Base-by-base conservation (phyloP, 2,113 vertebrate genomes). In the Uria aalge region DNA sequence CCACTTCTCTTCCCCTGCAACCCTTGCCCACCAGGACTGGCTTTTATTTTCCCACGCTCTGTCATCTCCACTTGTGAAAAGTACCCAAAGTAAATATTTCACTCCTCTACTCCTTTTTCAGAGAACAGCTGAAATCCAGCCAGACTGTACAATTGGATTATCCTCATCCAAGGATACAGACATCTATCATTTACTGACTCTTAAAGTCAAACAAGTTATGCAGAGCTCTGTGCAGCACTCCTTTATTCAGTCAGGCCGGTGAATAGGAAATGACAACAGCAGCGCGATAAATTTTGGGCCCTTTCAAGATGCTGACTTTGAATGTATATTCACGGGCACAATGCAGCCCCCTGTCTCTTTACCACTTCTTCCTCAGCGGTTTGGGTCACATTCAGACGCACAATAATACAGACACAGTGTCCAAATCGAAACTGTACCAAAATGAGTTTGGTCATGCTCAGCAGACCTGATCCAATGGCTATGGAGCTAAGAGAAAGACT, bases 181-280 rank as follows among this genome's bases (percentile, higher is more conserved):
- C 91, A 95, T 96, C 91, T 89, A 91, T 92, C 95, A 91, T 72
- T 81, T 86, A 81, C 92, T 94, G 89, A 72, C 94, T 92, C 86
- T 52, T 45, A 22, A 91, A 95, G 90, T 88, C 96, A 91, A 89
- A 75, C 75, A 68, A 86, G 88, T 84, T 84, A 50, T 94, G 92
- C 96, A 91, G 76, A 93, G 91, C 86, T 87, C 83, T 45, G 76
- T 72, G 85, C 85, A 84, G 83, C 85, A 20, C 73, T 94, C 59
- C 56, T 89, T 63, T 75, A 75, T 85, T 80, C 96, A 63, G 56
- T 71, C 79, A 38, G 64, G 59, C 43, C 0, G 0, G 13, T 81
- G 92, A 94, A 88, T 72, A 75, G 79, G 79, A 87, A 93, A 55
- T 88, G 92, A 92, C 88, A 91, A 60, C 1, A n/a, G 63, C 82